Evolutionary conservation across 2,113 vertebrate species (phyloP).

Genomic region (Argyrosomus japonicus): DNA sequence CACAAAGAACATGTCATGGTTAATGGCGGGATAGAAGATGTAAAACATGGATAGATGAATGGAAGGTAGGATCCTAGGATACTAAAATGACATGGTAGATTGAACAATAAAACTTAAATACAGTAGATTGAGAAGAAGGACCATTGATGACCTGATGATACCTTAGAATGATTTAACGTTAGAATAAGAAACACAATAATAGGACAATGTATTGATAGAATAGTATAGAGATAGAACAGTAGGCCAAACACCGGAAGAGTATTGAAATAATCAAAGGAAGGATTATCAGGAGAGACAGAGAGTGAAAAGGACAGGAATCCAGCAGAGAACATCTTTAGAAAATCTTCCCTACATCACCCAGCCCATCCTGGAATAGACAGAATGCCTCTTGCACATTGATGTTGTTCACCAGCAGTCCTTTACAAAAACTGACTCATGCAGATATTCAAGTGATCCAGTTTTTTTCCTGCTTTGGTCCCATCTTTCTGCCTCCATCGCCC

Average conservation of each 20-base stretch:
- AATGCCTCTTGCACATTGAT: constrained; percentile 3
- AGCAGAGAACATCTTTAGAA: not conserved
- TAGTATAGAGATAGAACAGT: not conserved
- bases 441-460: constrained; percentile 7
- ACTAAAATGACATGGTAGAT: not conserved
- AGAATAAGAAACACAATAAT: not conserved
- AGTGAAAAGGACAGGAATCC: not conserved
- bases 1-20: not conserved
- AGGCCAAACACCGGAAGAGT: not conserved
- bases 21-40: not conserved
- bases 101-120: not conserved
- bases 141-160: not conserved
- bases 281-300: not conserved
- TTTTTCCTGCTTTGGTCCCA: not conserved
- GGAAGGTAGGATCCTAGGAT: not conserved
- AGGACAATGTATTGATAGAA: not conserved
- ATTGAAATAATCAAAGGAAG: not conserved
- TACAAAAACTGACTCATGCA: not conserved
- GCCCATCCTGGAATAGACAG: not conserved
- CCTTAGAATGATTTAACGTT: rapidly evolving
- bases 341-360: not conserved
- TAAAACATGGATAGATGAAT: not conserved
- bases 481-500: not conserved
- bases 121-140: not conserved
- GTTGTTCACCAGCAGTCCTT: not conserved